phyloP scores from a whole-genome alignment of 2,888 invertebrate genomes.

The Drosophila nr. fundita region DNA sequence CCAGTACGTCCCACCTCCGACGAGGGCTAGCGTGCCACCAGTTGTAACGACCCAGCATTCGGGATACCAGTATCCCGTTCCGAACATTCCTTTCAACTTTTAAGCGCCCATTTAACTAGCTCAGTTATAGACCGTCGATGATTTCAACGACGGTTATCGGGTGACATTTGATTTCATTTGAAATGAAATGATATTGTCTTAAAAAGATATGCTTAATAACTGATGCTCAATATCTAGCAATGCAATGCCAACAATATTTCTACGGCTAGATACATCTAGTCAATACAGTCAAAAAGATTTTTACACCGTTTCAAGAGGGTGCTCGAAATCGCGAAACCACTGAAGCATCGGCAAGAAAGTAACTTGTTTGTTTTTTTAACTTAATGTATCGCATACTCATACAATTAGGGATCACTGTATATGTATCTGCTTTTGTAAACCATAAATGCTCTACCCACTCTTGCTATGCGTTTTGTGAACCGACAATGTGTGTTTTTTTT shows the following conservation, averaged over 20 bases:
- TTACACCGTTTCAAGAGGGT: conserved; percentile 60
- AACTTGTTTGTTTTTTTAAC: conserved; percentile 75
- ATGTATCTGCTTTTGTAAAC: conserved; percentile 60
- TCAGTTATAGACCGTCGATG: conserved; percentile 41
- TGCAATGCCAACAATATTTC: conserved; percentile 81
- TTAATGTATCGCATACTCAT: conserved; percentile 74
- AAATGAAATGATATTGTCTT: conserved; percentile 60
- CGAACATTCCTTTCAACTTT: conserved; percentile 80
- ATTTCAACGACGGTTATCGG: conserved; percentile 42
- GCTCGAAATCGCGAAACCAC: conserved; percentile 52
- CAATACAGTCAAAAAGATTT: conserved; percentile 80
- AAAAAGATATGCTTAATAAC: conserved; percentile 54
- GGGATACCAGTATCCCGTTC: conserved; percentile 82
- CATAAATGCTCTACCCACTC: conserved; percentile 53
- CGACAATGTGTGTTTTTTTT: conserved; percentile 17
- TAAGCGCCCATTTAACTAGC: conserved; percentile 59
- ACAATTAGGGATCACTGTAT: conserved; percentile 68
- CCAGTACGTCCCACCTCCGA: conserved; percentile 64
- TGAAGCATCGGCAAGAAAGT: conserved; percentile 66
- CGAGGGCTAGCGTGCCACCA: conserved; percentile 57
- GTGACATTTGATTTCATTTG: conserved; percentile 63
- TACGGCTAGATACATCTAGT: conserved; percentile 85
- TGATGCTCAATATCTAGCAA: conserved; percentile 79
- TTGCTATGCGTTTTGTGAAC: conserved; percentile 34
- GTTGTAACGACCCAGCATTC: conserved; percentile 58